Evolutionary conservation across 2,888 invertebrate species (phyloP).

Genomic region (Platycheirus rosarum): DNA sequence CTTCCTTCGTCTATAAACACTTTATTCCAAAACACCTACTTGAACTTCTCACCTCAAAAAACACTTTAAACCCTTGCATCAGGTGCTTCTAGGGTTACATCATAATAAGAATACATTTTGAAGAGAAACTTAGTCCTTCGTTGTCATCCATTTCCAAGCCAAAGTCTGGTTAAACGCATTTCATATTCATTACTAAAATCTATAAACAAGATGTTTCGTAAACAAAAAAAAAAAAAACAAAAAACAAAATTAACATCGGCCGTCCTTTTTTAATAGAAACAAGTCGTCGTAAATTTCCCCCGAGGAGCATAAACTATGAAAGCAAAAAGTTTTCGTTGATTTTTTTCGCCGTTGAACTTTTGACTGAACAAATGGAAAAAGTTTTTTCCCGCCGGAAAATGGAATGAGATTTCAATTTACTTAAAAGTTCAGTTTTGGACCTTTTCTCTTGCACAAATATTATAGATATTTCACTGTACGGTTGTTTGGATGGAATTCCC

Average conservation of each 20-base stretch:
- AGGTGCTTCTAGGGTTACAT: constrained; percentile 57
- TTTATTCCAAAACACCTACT: constrained; percentile 30
- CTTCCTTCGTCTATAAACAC: background rate
- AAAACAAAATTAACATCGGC: constrained; percentile 15
- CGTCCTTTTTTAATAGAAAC: constrained; percentile 24
- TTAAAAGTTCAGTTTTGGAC: constrained; percentile 53
- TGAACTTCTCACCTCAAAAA: constrained; percentile 66
- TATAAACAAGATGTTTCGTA: constrained; percentile 6
- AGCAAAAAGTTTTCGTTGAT: constrained; percentile 55
- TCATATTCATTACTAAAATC: constrained; percentile 71
- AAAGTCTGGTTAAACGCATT: constrained; percentile 46
- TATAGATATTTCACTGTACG: constrained; percentile 18
- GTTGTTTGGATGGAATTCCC: constrained; percentile 21
- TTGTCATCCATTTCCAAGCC: constrained; percentile 32
- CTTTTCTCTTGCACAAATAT: constrained; percentile 31
- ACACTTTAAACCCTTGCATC: constrained; percentile 3
- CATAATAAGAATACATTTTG: constrained; percentile 39
- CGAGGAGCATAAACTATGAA: constrained; percentile 73
- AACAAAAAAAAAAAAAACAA: constrained; percentile 28
- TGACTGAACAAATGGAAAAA: constrained; percentile 58
- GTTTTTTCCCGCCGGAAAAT: constrained; percentile 29
- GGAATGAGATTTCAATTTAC: constrained; percentile 73
- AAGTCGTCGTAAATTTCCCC: constrained; percentile 72
- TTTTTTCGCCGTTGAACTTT: constrained; percentile 19
- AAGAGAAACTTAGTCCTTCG: constrained; percentile 31